Evolutionary conservation across 2,113 vertebrate genomes (phyloP).

Genomic region (Bujurquina vittata): DNA sequence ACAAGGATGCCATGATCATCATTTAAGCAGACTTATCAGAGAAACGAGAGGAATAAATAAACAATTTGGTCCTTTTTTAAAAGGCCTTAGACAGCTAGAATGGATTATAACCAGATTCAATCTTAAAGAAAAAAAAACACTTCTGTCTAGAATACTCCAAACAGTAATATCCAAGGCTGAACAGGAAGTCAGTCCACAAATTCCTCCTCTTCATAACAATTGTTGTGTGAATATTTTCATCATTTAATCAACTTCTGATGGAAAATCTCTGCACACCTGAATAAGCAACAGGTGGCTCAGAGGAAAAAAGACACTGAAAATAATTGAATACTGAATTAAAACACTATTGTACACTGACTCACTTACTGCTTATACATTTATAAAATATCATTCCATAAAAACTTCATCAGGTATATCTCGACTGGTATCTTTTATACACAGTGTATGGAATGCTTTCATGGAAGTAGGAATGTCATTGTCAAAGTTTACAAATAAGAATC

Average conservation of each 20-base stretch:
- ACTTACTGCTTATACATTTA: neutral
- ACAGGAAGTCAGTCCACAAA: neutral
- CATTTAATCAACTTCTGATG: too few species aligned
- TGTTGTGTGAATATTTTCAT: neutral
- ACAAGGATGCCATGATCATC: too few species aligned
- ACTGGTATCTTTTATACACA: neutral
- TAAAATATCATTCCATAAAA: neutral
- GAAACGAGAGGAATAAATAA: too few species aligned
- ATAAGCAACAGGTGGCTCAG: neutral
- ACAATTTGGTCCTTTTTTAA: neutral
- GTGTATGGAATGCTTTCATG: too few species aligned
- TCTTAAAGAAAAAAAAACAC: neutral
- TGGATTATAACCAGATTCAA: neutral
- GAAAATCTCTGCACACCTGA: neutral
- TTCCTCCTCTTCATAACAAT: neutral
- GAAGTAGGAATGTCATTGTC: too few species aligned
- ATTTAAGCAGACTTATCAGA: too few species aligned
- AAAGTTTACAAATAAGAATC: too few species aligned
- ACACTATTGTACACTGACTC: neutral
- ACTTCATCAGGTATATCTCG: neutral
- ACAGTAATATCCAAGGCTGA: neutral
- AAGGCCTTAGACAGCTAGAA: neutral
- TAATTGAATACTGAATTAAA: neutral
- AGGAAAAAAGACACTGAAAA: neutral
- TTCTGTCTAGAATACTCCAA: neutral